phyloP scores from a whole-genome alignment of 1,140 invertebrate genomes.

The Amyelois transitella region DNA sequence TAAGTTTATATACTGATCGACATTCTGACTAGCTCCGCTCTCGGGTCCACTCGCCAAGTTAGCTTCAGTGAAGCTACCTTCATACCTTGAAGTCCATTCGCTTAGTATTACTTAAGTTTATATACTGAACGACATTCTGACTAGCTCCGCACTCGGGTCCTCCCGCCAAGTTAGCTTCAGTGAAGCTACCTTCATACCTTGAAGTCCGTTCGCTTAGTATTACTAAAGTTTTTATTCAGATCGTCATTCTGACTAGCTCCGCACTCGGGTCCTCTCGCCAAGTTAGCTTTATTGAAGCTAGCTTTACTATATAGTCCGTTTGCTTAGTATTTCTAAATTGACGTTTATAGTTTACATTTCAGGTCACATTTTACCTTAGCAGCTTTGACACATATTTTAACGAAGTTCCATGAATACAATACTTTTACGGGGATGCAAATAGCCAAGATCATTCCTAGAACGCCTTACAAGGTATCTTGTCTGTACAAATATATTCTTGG shows the following conservation, averaged over 20 bases:
- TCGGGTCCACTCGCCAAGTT: slow-evolving; percentile 33
- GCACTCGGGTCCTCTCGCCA: slow-evolving; percentile 23
- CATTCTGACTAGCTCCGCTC: slow-evolving; percentile 19
- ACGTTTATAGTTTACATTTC: no score
- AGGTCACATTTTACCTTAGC: no score
- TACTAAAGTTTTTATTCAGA: background rate
- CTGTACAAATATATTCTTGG: no score
- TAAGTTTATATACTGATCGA: no score
- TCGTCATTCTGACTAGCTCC: slow-evolving; percentile 24
- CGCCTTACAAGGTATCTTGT: no score
- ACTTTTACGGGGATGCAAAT: no score
- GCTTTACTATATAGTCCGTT: background rate
- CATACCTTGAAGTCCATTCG: background rate
- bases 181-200: slow-evolving; percentile 38
- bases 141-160: slow-evolving; percentile 2
- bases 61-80: slow-evolving; percentile 59
- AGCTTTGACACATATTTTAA: no score
- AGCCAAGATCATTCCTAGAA: no score
- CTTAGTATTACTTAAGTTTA: background rate
- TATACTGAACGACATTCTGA: no score
- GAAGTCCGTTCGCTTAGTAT: background rate
- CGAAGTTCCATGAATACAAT: no score
- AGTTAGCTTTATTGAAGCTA: slow-evolving; percentile 65
- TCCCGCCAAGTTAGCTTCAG: slow-evolving; percentile 56
- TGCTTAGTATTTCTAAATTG: background rate